Conservation (phyloP, 1,140 invertebrate genomes). For the Saccostrea echinata region DNA sequence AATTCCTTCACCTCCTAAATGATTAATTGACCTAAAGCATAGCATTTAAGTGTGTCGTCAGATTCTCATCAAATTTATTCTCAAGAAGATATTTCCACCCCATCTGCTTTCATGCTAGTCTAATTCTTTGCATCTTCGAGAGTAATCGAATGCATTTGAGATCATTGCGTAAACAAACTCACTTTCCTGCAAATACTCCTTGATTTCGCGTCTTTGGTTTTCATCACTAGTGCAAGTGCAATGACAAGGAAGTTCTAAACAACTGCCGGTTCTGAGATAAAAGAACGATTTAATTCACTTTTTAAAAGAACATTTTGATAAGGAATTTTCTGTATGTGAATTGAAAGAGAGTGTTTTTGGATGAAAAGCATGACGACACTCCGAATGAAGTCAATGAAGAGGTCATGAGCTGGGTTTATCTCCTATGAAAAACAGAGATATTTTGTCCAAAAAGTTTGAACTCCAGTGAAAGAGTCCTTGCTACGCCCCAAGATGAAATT, state of each 20-base stretch:
- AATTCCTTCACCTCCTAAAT: slow-evolving; percentile 14
- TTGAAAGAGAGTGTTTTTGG: background rate
- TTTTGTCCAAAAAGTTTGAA: slow-evolving; percentile 19
- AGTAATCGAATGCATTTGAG: slow-evolving; percentile 25
- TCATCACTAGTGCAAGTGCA: slow-evolving; percentile 11
- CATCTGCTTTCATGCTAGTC: background rate
- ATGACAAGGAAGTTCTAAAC: slow-evolving; percentile 21
- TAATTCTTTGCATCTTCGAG: background rate
- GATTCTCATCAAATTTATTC: background rate
- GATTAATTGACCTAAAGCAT: slow-evolving; percentile 13
- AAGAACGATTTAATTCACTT: background rate
- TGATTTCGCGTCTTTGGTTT: slow-evolving; percentile 14
- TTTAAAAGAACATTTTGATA: slow-evolving; percentile 12
- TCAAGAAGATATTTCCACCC: slow-evolving; percentile 2
- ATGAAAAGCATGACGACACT: background rate
- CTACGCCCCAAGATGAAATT: slow-evolving; percentile 23
- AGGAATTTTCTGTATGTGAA: background rate
- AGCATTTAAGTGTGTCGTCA: slow-evolving; percentile 22
- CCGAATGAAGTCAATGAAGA: background rate
- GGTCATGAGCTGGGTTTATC: background rate
- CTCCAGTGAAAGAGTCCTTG: slow-evolving; percentile 1
- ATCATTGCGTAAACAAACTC: slow-evolving; percentile 29
- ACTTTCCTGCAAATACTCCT: slow-evolving; percentile 34
- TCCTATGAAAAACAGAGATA: background rate
- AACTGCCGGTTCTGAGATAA: slow-evolving; percentile 12